Evolutionary conservation across 1,140 invertebrate genomes (phyloP).

Genomic region (Tachypleus tridentatus): DNA sequence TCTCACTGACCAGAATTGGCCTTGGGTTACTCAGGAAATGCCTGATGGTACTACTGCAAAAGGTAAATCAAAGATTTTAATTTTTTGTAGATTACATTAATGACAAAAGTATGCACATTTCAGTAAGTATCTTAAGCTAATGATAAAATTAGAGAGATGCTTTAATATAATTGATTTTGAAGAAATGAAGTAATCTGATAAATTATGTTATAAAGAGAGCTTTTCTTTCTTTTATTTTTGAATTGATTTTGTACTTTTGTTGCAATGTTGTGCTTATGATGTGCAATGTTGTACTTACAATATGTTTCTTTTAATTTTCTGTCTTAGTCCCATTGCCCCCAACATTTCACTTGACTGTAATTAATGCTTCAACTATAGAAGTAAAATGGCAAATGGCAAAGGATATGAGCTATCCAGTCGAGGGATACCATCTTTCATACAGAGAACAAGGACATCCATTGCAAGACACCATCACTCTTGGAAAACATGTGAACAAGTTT

Average conservation of each 20-base stretch:
- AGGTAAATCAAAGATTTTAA: slow-evolving; percentile 11
- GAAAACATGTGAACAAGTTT: slow-evolving; percentile 35
- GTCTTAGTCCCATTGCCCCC: slow-evolving; percentile 25
- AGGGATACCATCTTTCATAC: slow-evolving; percentile 37
- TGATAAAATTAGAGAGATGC: too few species aligned
- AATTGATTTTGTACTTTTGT: too few species aligned
- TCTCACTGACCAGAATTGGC: slow-evolving; percentile 36
- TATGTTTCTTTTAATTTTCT: background rate
- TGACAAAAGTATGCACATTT: background rate
- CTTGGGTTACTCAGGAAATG: slow-evolving; percentile 42
- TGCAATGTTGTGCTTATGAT: background rate
- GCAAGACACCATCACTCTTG: slow-evolving; percentile 29
- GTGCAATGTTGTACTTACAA: background rate
- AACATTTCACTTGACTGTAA: slow-evolving; percentile 33
- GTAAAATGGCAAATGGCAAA: slow-evolving; percentile 37
- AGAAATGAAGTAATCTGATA: too few species aligned
- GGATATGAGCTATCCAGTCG: slow-evolving; percentile 30
- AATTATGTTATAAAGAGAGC: too few species aligned
- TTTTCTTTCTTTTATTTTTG: too few species aligned
- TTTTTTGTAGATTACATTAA: background rate
- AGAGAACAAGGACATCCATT: slow-evolving; percentile 35
- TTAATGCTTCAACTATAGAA: slow-evolving; percentile 37
- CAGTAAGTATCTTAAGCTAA: too few species aligned
- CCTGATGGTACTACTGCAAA: slow-evolving; percentile 26
- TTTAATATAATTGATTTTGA: too few species aligned